phyloP scores from a whole-genome alignment of 1,140 invertebrate genomes.

The Drosophila pectinifera region DNA sequence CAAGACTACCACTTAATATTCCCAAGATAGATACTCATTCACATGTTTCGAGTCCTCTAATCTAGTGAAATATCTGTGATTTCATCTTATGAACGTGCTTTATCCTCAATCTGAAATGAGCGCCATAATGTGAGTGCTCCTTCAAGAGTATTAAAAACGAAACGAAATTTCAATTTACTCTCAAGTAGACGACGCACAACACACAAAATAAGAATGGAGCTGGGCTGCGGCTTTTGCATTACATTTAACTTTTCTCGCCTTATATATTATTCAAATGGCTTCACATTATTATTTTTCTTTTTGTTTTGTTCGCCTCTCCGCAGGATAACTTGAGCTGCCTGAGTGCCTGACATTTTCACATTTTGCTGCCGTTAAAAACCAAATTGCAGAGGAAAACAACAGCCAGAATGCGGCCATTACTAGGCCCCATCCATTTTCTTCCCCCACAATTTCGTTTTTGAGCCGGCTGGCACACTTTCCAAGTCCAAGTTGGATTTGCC shows the following conservation, averaged over 20 bases:
- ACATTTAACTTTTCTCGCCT: constrained; percentile 80
- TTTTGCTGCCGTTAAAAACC: constrained; percentile 71
- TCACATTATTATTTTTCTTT: constrained; percentile 48
- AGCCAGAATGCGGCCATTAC: constrained; percentile 35
- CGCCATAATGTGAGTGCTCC: constrained; percentile 3
- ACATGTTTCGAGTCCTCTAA: constrained; percentile 1
- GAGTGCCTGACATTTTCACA: constrained; percentile 75
- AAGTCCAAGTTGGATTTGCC: constrained; percentile 27
- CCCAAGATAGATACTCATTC: not conserved
- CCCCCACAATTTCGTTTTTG: constrained; percentile 46
- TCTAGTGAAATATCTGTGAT: constrained; percentile 12
- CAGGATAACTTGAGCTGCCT: constrained; percentile 72
- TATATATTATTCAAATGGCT: constrained; percentile 80
- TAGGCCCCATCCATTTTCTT: constrained; percentile 18
- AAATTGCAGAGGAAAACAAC: constrained; percentile 58
- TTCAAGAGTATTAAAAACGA: constrained; percentile 38
- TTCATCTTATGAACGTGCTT: constrained; percentile 12
- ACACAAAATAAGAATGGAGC: constrained; percentile 7
- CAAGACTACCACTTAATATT: not conserved
- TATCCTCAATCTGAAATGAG: constrained; percentile 20
- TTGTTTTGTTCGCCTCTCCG: constrained; percentile 37
- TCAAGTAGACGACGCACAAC: constrained; percentile 27
- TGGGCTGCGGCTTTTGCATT: constrained; percentile 73
- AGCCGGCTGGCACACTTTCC: constrained; percentile 18
- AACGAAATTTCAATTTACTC: constrained; percentile 69